Evolutionary conservation across 2,113 vertebrate genomes (phyloP), one percentile per base, ranked within the genome.

Genomic region (Alces alces): DNA sequence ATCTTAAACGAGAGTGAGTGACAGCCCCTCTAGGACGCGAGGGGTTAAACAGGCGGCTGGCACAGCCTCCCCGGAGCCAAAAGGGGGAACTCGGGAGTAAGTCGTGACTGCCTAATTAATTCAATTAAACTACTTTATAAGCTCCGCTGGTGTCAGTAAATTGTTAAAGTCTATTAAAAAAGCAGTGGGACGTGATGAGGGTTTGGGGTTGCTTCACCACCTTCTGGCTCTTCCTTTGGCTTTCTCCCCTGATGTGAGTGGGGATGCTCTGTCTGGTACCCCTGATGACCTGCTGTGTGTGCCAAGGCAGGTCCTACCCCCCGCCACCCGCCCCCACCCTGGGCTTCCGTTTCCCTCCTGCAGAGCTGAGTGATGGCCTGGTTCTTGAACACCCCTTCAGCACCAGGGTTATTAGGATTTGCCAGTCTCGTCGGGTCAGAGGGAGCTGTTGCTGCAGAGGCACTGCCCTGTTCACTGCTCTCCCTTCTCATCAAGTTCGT

Each of bases 81-180:
- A 98, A 98, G 97, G 98, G 98, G 98, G 93, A 98, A 94, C 98
- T 98, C 97, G 87, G 91, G 98, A 98, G 97, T 98, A 94, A 97
- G 96, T 98, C 97, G 43, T 96, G 98, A 98, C 98, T 98, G 98
- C 98, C 98, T 98, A 99, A 99, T 99, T 99, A 98, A 99, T 98
- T 98, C 98, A 99, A 98, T 99, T 99, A 99, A 98, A 98, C 97
- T 98, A 98, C 98, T 98, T 98, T 98, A 98, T 98, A 98, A 96
- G 98, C 98, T 98, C 98, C 66, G 89, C 97, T 97, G 98, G 98
- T 97, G 98, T 98, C 98, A 98, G 97, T 98, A 98, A 97, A 98
- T 98, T 98, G 98, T 98, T 98, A 97, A 98, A 98, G 98, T 98
- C 98, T 97, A 98, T 98, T 98, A 98, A 98, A 98, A 98, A 98